Percentiles rank a stretch among this genome's conserved stretches.
These are phyloP conservation scores for Hafferia zeledoni DNA, from an alignment of 2,797 vertebrate genomes.

Conservation along the genomic window DNA sequence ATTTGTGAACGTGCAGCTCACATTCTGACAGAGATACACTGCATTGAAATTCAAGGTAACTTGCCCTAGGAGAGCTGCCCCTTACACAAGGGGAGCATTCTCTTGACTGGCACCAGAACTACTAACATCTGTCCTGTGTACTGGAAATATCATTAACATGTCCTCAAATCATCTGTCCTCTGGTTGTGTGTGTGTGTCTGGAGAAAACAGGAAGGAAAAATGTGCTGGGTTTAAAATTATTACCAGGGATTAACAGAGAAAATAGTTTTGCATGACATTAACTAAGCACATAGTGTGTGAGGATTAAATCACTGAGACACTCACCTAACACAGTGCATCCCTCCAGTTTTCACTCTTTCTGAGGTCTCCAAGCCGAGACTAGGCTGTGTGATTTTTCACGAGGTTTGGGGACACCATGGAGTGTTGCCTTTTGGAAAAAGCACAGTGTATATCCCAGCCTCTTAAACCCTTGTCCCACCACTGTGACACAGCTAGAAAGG, in stretches of 20 bases:
- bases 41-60: not conserved
- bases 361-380: not conserved
- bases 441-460: not conserved
- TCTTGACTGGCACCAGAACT: not conserved
- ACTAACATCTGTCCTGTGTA: not conserved
- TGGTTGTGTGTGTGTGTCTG: not conserved
- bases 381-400: not conserved
- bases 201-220: constrained; percentile 24
- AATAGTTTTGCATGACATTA: not conserved
- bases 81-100: not conserved
- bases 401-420: constrained; percentile 59
- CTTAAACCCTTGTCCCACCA: not conserved
- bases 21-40: not conserved
- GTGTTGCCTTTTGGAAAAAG: not conserved
- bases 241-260: not conserved
- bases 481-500: not conserved
- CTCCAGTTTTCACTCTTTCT: not conserved
- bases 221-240: not conserved
- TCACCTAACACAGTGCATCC: too few relatives aligned
- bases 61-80: not conserved
- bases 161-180: not conserved
- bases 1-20: not conserved
- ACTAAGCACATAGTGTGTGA: not conserved
- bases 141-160: not conserved
- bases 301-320: not conserved